Evolutionary conservation across 2,113 vertebrate genomes (phyloP).

Genomic region (Apteryx mantelli): DNA sequence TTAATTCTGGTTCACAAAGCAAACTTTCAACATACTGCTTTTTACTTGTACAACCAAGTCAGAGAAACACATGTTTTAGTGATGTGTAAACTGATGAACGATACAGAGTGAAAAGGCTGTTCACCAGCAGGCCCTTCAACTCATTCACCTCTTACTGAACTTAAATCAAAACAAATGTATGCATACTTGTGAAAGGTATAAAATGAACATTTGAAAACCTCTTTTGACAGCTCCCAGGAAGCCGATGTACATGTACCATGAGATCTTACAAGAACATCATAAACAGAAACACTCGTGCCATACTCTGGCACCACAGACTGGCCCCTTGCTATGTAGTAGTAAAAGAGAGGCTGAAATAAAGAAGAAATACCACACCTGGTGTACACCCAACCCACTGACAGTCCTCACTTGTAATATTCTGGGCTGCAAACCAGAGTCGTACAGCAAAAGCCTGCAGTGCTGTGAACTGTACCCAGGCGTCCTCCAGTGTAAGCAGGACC

Average conservation of each 20-base stretch:
- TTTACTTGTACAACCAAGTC: not conserved
- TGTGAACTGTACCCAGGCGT: not conserved
- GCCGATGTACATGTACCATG: not conserved
- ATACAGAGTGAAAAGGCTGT: not conserved
- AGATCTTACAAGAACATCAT: not conserved
- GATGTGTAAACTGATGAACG: not conserved
- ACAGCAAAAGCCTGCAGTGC: not conserved
- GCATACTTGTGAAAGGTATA: not conserved
- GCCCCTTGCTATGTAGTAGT: not conserved
- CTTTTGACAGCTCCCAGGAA: not conserved
- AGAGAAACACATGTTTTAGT: not conserved
- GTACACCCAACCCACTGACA: not conserved
- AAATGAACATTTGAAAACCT: not conserved
- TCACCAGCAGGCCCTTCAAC: not conserved
- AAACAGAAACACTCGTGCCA: not conserved
- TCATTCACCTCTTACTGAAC: not conserved
- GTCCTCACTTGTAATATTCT: not conserved
- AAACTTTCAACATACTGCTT: not conserved
- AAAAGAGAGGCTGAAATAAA: not conserved
- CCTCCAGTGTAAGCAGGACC: not conserved
- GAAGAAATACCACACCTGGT: accelerated
- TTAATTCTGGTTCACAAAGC: not conserved
- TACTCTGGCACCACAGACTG: not conserved
- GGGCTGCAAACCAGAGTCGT: not conserved
- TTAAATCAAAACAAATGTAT: not conserved